phyloP scores from a whole-genome alignment of 2,113 vertebrate genomes.

The Tragelaphus strepsiceros region DNA sequence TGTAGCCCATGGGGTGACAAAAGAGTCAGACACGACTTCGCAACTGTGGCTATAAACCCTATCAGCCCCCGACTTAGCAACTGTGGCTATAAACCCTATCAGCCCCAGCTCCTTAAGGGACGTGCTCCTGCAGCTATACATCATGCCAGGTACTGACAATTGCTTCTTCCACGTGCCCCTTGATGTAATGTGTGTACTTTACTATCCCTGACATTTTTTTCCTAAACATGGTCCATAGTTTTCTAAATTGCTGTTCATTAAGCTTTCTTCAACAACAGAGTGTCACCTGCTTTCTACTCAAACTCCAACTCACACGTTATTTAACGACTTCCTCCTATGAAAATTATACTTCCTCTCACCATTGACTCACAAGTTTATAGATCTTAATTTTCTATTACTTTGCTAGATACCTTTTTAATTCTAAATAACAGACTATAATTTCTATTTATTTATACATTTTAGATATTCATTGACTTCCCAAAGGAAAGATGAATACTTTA shows the following conservation, averaged over 20 bases:
- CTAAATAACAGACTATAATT: background rate
- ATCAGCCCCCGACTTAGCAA: background rate
- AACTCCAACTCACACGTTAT: background rate
- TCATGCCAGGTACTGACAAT: background rate
- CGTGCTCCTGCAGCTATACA: background rate
- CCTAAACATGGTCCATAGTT: background rate
- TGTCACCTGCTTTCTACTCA: constrained; percentile 27
- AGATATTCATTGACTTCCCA: constrained; percentile 6
- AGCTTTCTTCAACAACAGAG: background rate
- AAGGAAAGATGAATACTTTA: constrained; percentile 36
- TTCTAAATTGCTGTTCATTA: constrained; percentile 11
- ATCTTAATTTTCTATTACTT: background rate
- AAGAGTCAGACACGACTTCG: background rate
- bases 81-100: background rate
- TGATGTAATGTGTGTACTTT: background rate
- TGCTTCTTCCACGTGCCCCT: background rate
- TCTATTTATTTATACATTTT: constrained; percentile 14
- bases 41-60: background rate
- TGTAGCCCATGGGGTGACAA: background rate
- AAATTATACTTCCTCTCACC: constrained; percentile 2
- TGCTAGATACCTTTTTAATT: constrained; percentile 21
- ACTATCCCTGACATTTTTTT: background rate
- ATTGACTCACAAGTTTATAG: background rate
- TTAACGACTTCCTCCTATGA: background rate
- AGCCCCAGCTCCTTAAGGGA: background rate